Conservation (phyloP, 2,888 invertebrate genomes). For the Tortrix viridana region DNA sequence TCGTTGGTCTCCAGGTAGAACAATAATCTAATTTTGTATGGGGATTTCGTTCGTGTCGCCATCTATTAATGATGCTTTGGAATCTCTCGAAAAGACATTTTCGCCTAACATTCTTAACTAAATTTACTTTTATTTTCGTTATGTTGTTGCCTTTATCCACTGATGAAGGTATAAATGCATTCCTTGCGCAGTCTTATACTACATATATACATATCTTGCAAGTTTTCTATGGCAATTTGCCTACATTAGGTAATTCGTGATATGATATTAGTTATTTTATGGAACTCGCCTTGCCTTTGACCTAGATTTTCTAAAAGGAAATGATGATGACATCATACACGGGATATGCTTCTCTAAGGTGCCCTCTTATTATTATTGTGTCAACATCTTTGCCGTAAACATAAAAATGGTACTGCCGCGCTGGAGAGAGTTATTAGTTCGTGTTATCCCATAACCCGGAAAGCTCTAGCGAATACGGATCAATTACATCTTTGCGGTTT, state of each 20-base stretch:
- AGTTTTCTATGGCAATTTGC: neutral
- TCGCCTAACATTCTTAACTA: too few relatives aligned
- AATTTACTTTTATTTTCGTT: too few relatives aligned
- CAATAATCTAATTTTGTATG: neutral
- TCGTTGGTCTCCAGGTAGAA: neutral
- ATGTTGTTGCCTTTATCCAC: too few relatives aligned
- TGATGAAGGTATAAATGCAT: too few relatives aligned
- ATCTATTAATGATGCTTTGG: too few relatives aligned
- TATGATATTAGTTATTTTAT: neutral
- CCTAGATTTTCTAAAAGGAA: neutral
- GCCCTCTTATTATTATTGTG: neutral
- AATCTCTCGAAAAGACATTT: too few relatives aligned
- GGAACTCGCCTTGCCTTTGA: neutral
- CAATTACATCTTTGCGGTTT: conserved; percentile 18
- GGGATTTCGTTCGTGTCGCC: too few relatives aligned
- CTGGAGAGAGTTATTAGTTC: neutral
- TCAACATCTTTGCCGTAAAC: neutral
- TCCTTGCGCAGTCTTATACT: too few relatives aligned
- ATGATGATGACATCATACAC: conserved; percentile 3
- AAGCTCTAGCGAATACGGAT: conserved; percentile 5
- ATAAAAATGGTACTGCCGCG: neutral
- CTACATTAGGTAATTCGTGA: neutral
- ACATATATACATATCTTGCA: neutral
- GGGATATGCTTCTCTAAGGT: neutral
- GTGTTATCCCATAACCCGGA: conserved; percentile 9